Conservation (phyloP, 2,113 vertebrate species). For the Copsychus sechellarum region DNA sequence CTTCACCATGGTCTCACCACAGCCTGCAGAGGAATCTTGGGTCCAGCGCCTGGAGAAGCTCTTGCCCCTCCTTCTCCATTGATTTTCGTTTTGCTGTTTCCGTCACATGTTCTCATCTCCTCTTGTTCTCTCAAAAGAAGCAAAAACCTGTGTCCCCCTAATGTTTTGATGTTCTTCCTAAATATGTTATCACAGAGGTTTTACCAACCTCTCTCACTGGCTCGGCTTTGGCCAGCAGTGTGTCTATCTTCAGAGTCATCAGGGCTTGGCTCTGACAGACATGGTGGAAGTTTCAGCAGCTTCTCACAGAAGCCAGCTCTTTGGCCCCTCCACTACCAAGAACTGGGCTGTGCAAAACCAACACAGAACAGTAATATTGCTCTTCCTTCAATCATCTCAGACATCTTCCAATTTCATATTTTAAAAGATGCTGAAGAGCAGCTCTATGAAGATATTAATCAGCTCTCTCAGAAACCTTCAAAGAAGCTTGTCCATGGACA, state of each 20-base stretch:
- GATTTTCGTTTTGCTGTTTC: not conserved
- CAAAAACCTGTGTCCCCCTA: not conserved
- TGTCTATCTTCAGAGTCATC: not conserved
- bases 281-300: not conserved
- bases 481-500: not conserved
- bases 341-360: not conserved
- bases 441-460: not conserved
- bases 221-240: not conserved
- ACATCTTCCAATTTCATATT: not conserved
- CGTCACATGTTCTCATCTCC: not conserved
- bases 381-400: not conserved
- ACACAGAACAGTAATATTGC: not conserved
- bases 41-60: not conserved
- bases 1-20: not conserved
- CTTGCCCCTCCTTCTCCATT: not conserved
- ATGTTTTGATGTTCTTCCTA: not conserved
- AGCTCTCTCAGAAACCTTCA: not conserved
- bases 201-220: not conserved
- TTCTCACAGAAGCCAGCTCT: too few species aligned
- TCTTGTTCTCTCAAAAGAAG: not conserved
- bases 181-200: accelerated
- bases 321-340: too few species aligned
- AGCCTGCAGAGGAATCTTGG: not conserved
- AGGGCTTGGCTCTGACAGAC: not conserved
- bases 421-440: not conserved